phyloP scores from a whole-genome alignment of 2,113 vertebrate genomes.

The Labeo catla region DNA sequence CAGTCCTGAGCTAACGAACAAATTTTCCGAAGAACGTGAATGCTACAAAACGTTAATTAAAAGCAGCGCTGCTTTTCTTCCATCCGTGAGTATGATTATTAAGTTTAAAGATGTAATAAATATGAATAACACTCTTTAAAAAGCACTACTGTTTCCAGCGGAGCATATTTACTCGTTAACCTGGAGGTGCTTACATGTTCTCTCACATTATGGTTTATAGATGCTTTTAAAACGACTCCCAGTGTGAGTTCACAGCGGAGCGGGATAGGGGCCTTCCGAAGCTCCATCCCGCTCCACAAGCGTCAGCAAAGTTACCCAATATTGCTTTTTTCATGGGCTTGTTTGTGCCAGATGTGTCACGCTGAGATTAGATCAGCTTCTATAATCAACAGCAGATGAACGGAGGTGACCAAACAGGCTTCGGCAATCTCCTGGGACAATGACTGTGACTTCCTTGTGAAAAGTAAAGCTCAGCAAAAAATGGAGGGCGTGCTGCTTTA shows the following conservation, averaged over 20 bases:
- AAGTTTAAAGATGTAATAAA: conserved; percentile 32
- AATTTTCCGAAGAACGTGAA: background rate
- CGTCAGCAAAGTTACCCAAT: conserved; percentile 26
- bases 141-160: conserved; percentile 10
- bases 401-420: conserved; percentile 24
- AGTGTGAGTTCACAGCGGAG: conserved; percentile 8
- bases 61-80: conserved; percentile 16
- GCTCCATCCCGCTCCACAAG: background rate
- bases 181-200: conserved; percentile 17
- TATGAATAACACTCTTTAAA: conserved; percentile 16
- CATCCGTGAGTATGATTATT: background rate
- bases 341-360: conserved; percentile 42
- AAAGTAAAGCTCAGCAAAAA: conserved; percentile 39
- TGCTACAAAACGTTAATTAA: background rate
- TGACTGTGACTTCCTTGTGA: conserved; percentile 23
- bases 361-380: conserved; percentile 44
- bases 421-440: background rate
- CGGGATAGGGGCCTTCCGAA: background rate
- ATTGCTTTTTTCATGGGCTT: conserved; percentile 24
- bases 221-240: conserved; percentile 13
- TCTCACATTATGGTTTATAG: conserved; percentile 5
- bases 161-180: conserved; percentile 8
- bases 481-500: background rate
- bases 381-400: conserved; percentile 53
- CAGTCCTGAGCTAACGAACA: background rate